Evolutionary conservation across 2,888 invertebrate genomes (phyloP), one percentile per base, ranked within the genome.

Genomic region (Thysanoteuthis rhombus): DNA sequence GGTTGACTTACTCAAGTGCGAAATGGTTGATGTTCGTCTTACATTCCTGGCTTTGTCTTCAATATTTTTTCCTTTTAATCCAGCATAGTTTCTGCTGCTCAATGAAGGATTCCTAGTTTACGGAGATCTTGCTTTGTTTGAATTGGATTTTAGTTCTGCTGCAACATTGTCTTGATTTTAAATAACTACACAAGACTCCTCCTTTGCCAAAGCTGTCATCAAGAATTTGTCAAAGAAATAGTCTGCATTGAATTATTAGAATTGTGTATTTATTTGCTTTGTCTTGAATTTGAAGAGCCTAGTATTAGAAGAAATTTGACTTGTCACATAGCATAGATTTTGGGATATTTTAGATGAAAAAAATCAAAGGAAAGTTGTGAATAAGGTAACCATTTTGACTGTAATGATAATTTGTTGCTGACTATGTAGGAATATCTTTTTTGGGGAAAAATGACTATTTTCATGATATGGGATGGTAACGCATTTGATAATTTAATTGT

Each of bases 101-200:
- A 75, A 75, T 75, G n/a, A 75, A n/a, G n/a, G 75, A 36, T 75
- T 75, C 75, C 75, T 75, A 36, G 75, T 75, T 75, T 75, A 75
- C 12, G 75, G 75, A 75, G 75, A 75, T 75, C 1, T n/a, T 75
- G n/a, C 75, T 75, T 75, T 75, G 75, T 75, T 75, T 75, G 75
- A 75, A n/a, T 75, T 75, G n/a, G 36, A 75, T 75, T 75, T n/a
- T 75, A n/a, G 75, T n/a, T 75, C 75, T n/a, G n/a, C 75, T 75
- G 75, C n/a, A 75, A n/a, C n/a, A n/a, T n/a, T 75, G 75, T n/a
- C 75, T 75, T 75, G 75, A 75, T 75, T 75, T n/a, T 75, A 75
- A 75, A n/a, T 75, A 75, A 16, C 75, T n/a, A 8, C 75, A 16
- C 75, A 12, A 10, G 16, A 75, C 75, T 75, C 75, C 75, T 75